phyloP scores from a whole-genome alignment of 2,888 invertebrate genomes.

The Willowsia nigromaculata region DNA sequence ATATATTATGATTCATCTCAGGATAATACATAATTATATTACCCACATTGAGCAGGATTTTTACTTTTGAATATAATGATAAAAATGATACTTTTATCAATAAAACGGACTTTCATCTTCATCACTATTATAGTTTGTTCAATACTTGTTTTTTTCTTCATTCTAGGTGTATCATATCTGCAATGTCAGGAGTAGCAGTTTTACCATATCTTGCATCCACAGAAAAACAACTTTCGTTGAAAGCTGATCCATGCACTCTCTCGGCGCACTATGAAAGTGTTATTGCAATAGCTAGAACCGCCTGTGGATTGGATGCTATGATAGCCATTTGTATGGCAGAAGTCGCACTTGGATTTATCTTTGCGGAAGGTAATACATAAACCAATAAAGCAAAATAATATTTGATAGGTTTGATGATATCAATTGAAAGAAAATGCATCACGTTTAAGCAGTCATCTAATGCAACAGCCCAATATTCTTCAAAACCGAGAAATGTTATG shows the following conservation, averaged over 20 bases:
- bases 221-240: constrained; percentile 45
- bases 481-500: neutral
- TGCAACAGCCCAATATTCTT: neutral
- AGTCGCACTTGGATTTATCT: constrained; percentile 74
- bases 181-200: constrained; percentile 73
- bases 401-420: too few species aligned
- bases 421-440: too few species aligned
- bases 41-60: too few species aligned
- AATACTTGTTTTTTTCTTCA: too few species aligned
- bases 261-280: constrained; percentile 42
- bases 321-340: constrained; percentile 76
- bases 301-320: constrained; percentile 78
- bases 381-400: too few species aligned
- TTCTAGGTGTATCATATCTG: constrained; percentile 74
- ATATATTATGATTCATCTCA: too few species aligned
- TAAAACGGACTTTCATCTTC: too few species aligned
- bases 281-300: constrained; percentile 72
- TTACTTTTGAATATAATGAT: too few species aligned
- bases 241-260: constrained; percentile 41
- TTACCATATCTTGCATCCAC: constrained; percentile 68
- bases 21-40: too few species aligned
- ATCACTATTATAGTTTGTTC: too few species aligned
- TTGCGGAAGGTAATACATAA: constrained; percentile 75
- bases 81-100: too few species aligned
- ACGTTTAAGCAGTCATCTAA: too few species aligned